Base-by-base conservation (phyloP, 2,113 vertebrate genomes). In the Trogon surrucura region DNA sequence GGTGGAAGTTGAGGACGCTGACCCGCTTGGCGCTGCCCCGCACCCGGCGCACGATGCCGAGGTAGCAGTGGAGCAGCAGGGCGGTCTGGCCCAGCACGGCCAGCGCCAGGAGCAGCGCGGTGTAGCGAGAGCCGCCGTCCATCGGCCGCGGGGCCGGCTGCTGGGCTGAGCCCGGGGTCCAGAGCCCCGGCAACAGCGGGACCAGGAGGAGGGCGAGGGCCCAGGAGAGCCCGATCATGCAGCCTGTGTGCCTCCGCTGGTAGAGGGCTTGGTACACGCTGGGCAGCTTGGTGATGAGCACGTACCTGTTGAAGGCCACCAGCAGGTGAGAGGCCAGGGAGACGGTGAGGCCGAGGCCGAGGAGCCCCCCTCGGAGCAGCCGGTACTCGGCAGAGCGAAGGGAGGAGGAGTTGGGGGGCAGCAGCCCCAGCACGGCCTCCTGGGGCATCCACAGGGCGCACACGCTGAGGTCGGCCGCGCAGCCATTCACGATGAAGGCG, bases 371-470 rank as follows among this genome's bases (percentile, higher is more conserved):
- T 32, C 98, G 97, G 61, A 98, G 97, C 72, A 98, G 93, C 48
- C 96, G 98, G 95, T 98, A 98, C 67, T 97, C 97, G 0, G 70
- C 74, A 19, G 97, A 97, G 48, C 93, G 93, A 12, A 91, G 95
- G 18, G 95, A 96, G 30, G 97, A 91, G 50, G 96, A 96, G 81
- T 93, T 97, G 91, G 92, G 87, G 13, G 98, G 98, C 87, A 98
- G 96, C 53, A 98, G 95, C 91, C 98, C 98, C 71, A 98, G 92
- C 88, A 98, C 98, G 6, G 98, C 98, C 96, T 99, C 98, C 93
- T 98, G 98, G 30, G 98, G 98, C 98, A 99, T 99, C 98, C 98
- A 99, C 88, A 99, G 97, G 36, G 98, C 98, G 14, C 98, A 99
- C 69, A 99, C 98, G 45, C 98, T 97, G 22, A 99, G 97, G 95